A percentile compares a stretch with the other conserved stretches of the same genome.
Conservation (phyloP, 2,797 vertebrate species). For the Peromyscus attwateri region DNA sequence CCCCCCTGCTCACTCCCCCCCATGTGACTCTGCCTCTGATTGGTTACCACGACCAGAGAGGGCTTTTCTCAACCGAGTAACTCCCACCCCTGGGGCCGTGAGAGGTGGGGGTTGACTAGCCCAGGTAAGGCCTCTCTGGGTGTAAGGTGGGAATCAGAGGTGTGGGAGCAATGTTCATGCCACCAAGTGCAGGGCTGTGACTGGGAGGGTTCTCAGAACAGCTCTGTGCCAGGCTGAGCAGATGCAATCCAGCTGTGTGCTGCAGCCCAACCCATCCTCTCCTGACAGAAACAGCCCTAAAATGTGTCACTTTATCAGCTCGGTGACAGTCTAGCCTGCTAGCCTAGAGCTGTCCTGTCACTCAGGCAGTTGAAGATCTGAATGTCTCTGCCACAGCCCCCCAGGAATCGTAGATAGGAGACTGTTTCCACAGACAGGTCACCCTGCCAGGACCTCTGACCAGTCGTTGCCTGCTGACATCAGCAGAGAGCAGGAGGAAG, state of each 20-base stretch:
- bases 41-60: neutral
- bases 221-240: neutral
- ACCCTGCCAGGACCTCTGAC: neutral
- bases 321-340: neutral
- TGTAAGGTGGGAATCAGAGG: neutral
- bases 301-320: neutral
- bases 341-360: neutral
- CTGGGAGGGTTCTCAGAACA: too few species aligned
- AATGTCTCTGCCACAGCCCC: neutral
- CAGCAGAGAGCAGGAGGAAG: neutral
- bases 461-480: neutral
- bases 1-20: too few species aligned
- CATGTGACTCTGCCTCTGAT: neutral
- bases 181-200: fast-evolving
- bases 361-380: neutral
- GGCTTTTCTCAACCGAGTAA: fast-evolving
- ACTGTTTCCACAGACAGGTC: neutral
- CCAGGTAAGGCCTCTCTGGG: too few species aligned
- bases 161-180: fast-evolving
- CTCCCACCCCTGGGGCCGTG: neutral
- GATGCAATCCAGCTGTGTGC: neutral
- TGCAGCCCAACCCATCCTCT: neutral
- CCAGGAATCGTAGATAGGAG: fast-evolving
- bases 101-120: neutral
- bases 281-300: neutral